Evolutionary conservation across 2,797 vertebrate species (phyloP), one percentile per base, ranked within the genome.

Genomic region (Micromesistius poutassou): DNA sequence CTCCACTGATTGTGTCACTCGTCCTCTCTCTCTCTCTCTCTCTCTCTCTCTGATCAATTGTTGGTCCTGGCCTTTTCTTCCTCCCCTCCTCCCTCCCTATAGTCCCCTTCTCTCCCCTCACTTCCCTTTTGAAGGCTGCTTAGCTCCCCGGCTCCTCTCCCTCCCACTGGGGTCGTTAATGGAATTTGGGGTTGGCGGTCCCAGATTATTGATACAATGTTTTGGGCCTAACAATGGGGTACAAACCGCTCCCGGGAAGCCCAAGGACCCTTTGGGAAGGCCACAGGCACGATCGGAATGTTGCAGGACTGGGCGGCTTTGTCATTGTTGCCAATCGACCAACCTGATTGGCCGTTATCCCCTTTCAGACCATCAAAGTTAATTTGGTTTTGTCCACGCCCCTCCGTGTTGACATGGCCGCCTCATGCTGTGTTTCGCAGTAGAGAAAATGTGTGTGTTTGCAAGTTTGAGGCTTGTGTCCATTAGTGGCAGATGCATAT

Each of bases 121-220:
- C 76, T 82, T 71, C 73, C 76, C 80, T 87, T 76, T 87, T 88
- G 88, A 92, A 87, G 87, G 78, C 81, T 86, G 77, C 86, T 88
- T 82, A 82, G 74, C 81, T 12, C 76, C 71, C 30, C 25, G 78
- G 30, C 86, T 86, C 87, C 82, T 81, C 81, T 82, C 74, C 76
- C 40, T 4, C 79, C 82, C 85, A 80, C 84, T 31, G 80, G 82
- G 87, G 90, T 90, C 86, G 78, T 78, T 79, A 70, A 73, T 86
- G 87, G 90, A 81, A 89, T 90, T 88, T 79, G 83, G 84, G 80
- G 85, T 71, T 77, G 78, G 68, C 62, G 38, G 81, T 89, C 84
- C 83, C 80, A 22, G 80, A 82, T 90, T 87, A 91, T 91, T 85
- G 74, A 88, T 89, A 89, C 87, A 88, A 89, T 88, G 87, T 86